Evolutionary conservation across 2,797 vertebrate genomes (phyloP).

Genomic region (Eremophila alpestris): DNA sequence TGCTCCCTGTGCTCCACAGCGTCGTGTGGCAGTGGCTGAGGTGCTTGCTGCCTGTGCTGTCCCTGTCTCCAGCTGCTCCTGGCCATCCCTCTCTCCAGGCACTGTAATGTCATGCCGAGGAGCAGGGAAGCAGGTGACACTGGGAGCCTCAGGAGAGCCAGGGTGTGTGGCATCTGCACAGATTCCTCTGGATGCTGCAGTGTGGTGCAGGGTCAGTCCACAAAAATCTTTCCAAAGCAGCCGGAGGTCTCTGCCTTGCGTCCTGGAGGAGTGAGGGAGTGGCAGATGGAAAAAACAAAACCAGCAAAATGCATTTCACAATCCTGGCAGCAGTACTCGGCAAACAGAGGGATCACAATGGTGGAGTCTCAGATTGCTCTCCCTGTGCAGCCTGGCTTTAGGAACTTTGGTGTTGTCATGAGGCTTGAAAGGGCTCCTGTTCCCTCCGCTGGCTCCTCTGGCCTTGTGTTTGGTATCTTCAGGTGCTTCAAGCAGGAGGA

Average conservation of each 20-base stretch:
- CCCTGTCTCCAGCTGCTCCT: neutral
- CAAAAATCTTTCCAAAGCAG: neutral
- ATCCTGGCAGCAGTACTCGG: neutral
- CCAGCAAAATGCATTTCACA: conserved; percentile 11
- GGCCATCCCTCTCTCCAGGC: neutral
- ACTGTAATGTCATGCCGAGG: fast-evolving
- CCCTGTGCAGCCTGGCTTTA: neutral
- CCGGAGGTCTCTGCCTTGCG: neutral
- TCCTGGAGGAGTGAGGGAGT: neutral
- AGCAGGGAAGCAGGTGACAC: neutral
- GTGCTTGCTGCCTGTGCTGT: neutral
- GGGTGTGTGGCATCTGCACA: fast-evolving
- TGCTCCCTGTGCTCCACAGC: neutral
- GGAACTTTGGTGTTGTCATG: neutral
- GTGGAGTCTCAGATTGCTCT: neutral
- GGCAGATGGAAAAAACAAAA: conserved; percentile 13
- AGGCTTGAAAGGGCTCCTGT: neutral
- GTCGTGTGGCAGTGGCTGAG: fast-evolving
- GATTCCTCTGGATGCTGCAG: neutral
- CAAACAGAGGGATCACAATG: neutral
- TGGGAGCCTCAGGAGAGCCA: neutral
- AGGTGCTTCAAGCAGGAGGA: neutral
- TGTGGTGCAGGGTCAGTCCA: neutral
- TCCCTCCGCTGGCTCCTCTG: neutral
- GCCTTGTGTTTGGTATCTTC: neutral